Conservation (phyloP, 2,888 invertebrate genomes). For the Halictus quadricinctus region DNA sequence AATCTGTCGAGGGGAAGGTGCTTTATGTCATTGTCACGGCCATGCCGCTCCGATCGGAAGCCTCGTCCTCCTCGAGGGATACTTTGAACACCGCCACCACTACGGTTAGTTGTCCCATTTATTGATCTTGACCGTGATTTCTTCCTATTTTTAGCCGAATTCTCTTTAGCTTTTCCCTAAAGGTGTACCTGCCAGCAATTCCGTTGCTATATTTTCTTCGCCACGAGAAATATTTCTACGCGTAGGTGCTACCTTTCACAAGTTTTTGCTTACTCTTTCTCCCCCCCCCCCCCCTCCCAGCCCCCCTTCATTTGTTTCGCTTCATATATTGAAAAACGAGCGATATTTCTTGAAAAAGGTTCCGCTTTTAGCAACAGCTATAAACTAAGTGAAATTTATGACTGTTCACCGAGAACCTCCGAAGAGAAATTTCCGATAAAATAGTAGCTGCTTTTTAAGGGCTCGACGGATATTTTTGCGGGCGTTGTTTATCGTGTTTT, state of each 20-base stretch:
- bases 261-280: background rate
- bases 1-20: slow-evolving; percentile 22
- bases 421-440: background rate
- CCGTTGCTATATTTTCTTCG: background rate
- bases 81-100: slow-evolving; percentile 64
- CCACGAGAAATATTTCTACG: background rate
- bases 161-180: background rate
- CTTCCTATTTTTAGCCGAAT: background rate
- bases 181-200: no score
- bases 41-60: slow-evolving; percentile 64
- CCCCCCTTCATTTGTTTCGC: background rate
- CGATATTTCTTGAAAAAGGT: background rate
- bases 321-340: background rate
- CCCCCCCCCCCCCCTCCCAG: background rate
- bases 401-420: background rate
- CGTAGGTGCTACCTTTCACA: background rate
- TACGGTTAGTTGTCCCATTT: slow-evolving; percentile 60
- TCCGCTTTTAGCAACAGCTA: background rate
- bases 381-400: background rate
- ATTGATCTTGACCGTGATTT: background rate
- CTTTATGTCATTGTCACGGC: slow-evolving; percentile 53
- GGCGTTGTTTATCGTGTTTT: no score
- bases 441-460: background rate
- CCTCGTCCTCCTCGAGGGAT: slow-evolving; percentile 69
- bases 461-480: background rate